Evolutionary conservation across 2,797 vertebrate genomes (phyloP).

Genomic region (Centropyge bicolor): DNA sequence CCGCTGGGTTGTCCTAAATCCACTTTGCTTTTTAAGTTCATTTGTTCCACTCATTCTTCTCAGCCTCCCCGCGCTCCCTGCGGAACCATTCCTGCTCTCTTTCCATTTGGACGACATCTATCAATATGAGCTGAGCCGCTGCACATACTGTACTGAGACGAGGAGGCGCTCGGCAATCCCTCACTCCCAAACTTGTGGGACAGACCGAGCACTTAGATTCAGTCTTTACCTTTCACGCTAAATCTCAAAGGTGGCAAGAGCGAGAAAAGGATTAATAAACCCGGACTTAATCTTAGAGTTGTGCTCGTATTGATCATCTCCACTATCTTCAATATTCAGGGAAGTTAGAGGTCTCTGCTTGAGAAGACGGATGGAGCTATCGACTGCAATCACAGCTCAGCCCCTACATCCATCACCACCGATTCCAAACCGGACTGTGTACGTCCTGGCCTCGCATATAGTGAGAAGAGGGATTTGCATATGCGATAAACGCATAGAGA

Average conservation of each 20-base stretch:
- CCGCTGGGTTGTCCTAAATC: constrained; percentile 25
- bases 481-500: constrained; percentile 26
- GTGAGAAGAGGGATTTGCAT: constrained; percentile 16
- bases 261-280: constrained; percentile 50
- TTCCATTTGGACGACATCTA: constrained; percentile 58
- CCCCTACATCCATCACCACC: constrained; percentile 42
- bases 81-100: constrained; percentile 43
- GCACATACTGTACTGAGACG: constrained; percentile 25
- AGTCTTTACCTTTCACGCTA: constrained; percentile 31
- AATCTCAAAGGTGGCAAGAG: constrained; percentile 43
- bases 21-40: constrained; percentile 29
- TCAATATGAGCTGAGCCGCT: constrained; percentile 43
- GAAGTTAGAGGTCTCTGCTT: constrained; percentile 20
- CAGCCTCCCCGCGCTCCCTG: constrained; percentile 10
- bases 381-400: constrained; percentile 29
- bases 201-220: constrained; percentile 38
- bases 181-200: constrained; percentile 43
- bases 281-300: constrained; percentile 42
- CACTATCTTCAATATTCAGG: constrained; percentile 29
- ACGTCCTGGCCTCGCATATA: constrained; percentile 16
- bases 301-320: constrained; percentile 49
- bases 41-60: constrained; percentile 49
- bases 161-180: constrained; percentile 45
- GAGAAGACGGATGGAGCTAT: constrained; percentile 53
- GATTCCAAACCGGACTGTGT: constrained; percentile 28